Conservation (phyloP, 2,888 invertebrate genomes). For the Sminthurinus aureus region DNA sequence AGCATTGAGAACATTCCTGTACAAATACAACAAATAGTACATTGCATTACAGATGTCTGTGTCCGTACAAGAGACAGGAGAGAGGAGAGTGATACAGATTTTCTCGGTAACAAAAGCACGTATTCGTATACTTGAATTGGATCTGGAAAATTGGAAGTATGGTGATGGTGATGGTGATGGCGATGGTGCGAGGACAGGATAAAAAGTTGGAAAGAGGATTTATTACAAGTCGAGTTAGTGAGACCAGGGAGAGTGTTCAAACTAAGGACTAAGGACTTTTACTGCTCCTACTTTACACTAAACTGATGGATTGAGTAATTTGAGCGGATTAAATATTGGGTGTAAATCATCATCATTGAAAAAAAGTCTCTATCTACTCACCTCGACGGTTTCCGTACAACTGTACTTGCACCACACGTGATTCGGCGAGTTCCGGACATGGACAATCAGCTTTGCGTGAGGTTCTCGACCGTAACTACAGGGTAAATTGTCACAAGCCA, state of each 20-base stretch:
- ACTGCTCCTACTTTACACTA: neutral
- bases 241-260: slow-evolving; percentile 16
- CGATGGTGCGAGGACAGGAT: neutral
- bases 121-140: neutral
- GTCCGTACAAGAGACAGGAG: too few species aligned
- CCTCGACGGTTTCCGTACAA: slow-evolving; percentile 88
- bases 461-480: slow-evolving; percentile 85
- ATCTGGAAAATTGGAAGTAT: neutral
- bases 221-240: slow-evolving; percentile 5
- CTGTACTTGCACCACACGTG: slow-evolving; percentile 79
- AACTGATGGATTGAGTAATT: slow-evolving; percentile 39
- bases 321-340: slow-evolving; percentile 38
- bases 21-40: too few species aligned
- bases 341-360: slow-evolving; percentile 27
- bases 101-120: too few species aligned
- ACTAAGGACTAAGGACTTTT: neutral
- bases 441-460: slow-evolving; percentile 73
- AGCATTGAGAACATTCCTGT: neutral
- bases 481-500: slow-evolving; percentile 88
- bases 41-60: too few species aligned
- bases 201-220: slow-evolving; percentile 17
- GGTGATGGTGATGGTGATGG: too few species aligned
- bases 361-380: slow-evolving; percentile 62
- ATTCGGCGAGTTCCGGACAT: slow-evolving; percentile 63
- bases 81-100: too few species aligned